Percentiles rank a stretch among this genome's conserved stretches.
Evolutionary conservation across 2,113 vertebrate genomes (phyloP).

Genomic region (Ophthalmolycus amberensis): DNA sequence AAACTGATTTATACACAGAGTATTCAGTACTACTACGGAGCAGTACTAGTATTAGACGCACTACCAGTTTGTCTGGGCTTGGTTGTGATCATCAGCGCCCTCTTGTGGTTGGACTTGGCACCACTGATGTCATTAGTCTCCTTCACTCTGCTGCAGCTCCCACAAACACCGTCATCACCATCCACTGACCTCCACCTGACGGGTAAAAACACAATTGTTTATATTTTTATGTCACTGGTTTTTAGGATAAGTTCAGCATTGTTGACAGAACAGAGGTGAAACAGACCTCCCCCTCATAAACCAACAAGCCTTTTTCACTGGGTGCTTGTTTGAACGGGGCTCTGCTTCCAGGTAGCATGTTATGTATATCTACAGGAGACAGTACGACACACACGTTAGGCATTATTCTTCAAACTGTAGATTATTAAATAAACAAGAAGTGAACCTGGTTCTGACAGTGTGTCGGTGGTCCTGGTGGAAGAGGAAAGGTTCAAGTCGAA

Average conservation of each 20-base stretch:
- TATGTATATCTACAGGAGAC: constrained; percentile 52
- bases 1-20: background rate
- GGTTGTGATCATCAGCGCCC: constrained; percentile 22
- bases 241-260: background rate
- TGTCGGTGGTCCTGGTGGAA: constrained; percentile 53
- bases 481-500: constrained; percentile 56
- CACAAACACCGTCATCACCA: constrained; percentile 27
- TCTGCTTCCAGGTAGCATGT: constrained; percentile 53
- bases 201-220: background rate
- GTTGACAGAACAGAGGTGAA: background rate
- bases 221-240: background rate
- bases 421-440: background rate
- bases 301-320: constrained; percentile 34
- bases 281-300: constrained; percentile 36
- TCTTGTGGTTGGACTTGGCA: constrained; percentile 41
- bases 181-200: constrained; percentile 64
- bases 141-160: constrained; percentile 24
- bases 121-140: background rate
- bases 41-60: background rate
- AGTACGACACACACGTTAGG: background rate
- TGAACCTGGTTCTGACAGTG: constrained; percentile 26
- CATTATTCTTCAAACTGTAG: background rate
- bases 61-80: background rate
- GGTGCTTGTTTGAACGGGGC: background rate
- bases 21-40: background rate